Evolutionary conservation across 92 coral and sea anemone genomes (phyloP).

Genomic region (Phymanthus crucifer): DNA sequence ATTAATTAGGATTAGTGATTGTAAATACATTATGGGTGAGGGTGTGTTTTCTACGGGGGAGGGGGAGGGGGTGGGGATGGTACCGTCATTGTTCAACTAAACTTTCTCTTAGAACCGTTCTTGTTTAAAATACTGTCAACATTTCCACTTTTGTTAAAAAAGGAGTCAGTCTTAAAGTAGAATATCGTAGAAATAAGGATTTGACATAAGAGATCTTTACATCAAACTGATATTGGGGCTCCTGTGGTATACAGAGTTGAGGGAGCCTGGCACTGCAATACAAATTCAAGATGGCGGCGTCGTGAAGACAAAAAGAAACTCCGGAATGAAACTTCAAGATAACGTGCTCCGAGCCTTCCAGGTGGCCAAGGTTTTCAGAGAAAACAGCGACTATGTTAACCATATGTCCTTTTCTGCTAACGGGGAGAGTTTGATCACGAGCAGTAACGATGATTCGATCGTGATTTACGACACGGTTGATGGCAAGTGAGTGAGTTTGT

Average conservation of each 20-base stretch:
- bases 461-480: slow-evolving; percentile 93
- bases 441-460: slow-evolving; percentile 97
- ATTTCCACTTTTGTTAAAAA: not conserved
- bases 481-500: slow-evolving; percentile 77
- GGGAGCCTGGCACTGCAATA: slow-evolving; percentile 6
- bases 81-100: too few species aligned
- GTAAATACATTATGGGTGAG: too few species aligned
- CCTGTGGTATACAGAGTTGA: slow-evolving; percentile 11
- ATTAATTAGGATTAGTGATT: too few species aligned
- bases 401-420: slow-evolving; percentile 87
- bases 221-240: not conserved
- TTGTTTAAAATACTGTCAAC: too few species aligned
- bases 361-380: slow-evolving; percentile 95
- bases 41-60: too few species aligned
- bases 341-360: slow-evolving; percentile 85
- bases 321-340: slow-evolving; percentile 85
- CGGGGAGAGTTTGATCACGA: slow-evolving; percentile 89
- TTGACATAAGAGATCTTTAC: not conserved
- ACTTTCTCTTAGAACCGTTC: too few species aligned
- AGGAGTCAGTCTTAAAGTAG: not conserved
- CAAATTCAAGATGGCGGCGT: slow-evolving; percentile 56
- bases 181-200: not conserved
- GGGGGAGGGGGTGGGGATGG: too few species aligned
- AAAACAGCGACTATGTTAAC: slow-evolving; percentile 93
- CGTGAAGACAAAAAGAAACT: slow-evolving; percentile 1